Evolutionary conservation across 2,113 vertebrate genomes (phyloP).

Genomic region (Poeciliopsis retropinna): DNA sequence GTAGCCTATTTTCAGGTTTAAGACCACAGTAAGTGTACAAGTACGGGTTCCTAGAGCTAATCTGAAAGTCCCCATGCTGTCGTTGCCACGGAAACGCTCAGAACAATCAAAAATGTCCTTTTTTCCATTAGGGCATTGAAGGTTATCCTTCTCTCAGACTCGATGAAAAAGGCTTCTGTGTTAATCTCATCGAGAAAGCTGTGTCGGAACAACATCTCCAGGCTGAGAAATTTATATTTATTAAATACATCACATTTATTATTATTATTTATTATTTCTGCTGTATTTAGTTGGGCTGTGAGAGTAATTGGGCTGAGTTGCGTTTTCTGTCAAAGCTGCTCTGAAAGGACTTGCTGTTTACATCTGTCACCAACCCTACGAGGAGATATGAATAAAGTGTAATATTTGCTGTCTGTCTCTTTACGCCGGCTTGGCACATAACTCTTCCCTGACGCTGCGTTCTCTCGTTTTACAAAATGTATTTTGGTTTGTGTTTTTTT

Average conservation of each 20-base stretch:
- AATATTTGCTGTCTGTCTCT: neutral
- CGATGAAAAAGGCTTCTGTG: constrained; percentile 11
- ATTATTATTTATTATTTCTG: neutral
- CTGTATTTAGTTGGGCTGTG: neutral
- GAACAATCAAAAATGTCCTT: constrained; percentile 48
- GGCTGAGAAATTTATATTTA: constrained; percentile 1
- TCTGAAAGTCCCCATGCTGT: constrained; percentile 32
- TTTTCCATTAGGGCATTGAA: constrained; percentile 47
- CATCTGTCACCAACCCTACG: neutral
- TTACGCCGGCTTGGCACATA: neutral
- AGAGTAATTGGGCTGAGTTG: neutral
- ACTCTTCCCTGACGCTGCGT: neutral
- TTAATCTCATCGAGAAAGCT: constrained; percentile 9
- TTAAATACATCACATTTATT: neutral
- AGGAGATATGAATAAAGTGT: neutral
- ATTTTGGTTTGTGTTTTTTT: neutral
- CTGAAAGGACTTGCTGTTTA: neutral
- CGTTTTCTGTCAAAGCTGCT: constrained; percentile 29
- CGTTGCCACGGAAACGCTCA: constrained; percentile 71
- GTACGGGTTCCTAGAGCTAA: constrained; percentile 24
- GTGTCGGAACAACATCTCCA: neutral
- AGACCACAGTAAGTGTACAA: constrained; percentile 3
- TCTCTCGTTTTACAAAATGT: neutral
- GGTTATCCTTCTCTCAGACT: constrained; percentile 52
- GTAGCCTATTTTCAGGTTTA: neutral